These are phyloP conservation scores for Pteropus alecto DNA, from an alignment of 2,113 vertebrate species.

Conservation along the genomic window DNA sequence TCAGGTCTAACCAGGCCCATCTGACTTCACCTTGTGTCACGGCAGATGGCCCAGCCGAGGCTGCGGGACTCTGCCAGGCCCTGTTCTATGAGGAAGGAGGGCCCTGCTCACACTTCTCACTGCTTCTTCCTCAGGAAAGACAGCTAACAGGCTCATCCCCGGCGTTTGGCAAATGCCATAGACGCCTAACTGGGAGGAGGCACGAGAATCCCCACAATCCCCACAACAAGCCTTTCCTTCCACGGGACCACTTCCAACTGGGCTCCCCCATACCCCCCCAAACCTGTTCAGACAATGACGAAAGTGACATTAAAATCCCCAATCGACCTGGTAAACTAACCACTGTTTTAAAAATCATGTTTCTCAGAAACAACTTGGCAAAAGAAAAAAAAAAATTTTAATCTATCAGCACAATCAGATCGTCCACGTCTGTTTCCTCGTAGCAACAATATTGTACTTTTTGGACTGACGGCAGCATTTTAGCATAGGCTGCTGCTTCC, in stretches of 20 bases:
- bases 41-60: background rate
- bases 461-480: background rate
- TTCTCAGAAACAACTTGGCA: background rate
- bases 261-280: background rate
- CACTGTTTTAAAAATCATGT: background rate
- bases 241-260: accelerated
- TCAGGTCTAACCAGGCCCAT: background rate
- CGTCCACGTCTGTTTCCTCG: background rate
- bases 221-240: background rate
- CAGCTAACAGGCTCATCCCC: background rate
- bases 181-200: background rate
- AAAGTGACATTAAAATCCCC: background rate
- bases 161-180: background rate
- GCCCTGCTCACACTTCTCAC: background rate
- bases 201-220: background rate
- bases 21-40: background rate
- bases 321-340: background rate
- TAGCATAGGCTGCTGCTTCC: accelerated
- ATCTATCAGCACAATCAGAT: background rate
- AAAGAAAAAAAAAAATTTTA: background rate
- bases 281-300: background rate
- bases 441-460: background rate
- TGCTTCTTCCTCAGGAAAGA: background rate
- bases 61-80: background rate
- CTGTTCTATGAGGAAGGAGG: accelerated